Conservation (phyloP, 2,113 vertebrate genomes). For the Solea senegalensis region DNA sequence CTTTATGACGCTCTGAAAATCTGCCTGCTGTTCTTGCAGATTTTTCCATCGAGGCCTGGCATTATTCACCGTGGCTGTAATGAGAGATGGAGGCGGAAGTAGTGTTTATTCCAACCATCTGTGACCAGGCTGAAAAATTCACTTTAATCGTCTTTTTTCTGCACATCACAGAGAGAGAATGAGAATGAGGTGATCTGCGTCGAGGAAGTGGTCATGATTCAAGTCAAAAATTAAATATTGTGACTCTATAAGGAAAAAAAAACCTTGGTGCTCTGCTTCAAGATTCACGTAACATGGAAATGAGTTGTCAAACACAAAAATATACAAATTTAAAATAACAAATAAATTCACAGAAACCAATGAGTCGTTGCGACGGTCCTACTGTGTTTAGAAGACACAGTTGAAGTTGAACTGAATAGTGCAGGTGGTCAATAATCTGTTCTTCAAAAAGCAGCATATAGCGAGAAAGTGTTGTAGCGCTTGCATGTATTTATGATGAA, state of each 20-base stretch:
- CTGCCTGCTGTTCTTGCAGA: slow-evolving; percentile 64
- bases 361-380: no score
- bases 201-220: neutral
- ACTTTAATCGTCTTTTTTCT: slow-evolving; percentile 48
- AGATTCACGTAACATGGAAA: no score
- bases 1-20: slow-evolving; percentile 49
- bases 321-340: no score
- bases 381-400: no score
- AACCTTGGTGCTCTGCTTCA: no score
- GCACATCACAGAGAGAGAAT: slow-evolving; percentile 35
- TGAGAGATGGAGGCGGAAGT: slow-evolving; percentile 65
- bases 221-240: no score
- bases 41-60: slow-evolving; percentile 57
- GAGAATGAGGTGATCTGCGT: slow-evolving; percentile 19
- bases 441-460: slow-evolving; percentile 63
- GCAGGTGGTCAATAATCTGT: slow-evolving; percentile 54
- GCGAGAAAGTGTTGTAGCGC: slow-evolving; percentile 8
- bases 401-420: slow-evolving; percentile 36
- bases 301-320: no score
- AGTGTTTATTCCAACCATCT: slow-evolving; percentile 72
- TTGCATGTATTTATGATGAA: slow-evolving; percentile 71
- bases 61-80: slow-evolving; percentile 55
- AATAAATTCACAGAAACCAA: no score
- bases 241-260: no score
- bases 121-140: slow-evolving; percentile 55